Evolutionary conservation across 2,113 vertebrate species (phyloP).

Genomic region (Oostethus manadensis): DNA sequence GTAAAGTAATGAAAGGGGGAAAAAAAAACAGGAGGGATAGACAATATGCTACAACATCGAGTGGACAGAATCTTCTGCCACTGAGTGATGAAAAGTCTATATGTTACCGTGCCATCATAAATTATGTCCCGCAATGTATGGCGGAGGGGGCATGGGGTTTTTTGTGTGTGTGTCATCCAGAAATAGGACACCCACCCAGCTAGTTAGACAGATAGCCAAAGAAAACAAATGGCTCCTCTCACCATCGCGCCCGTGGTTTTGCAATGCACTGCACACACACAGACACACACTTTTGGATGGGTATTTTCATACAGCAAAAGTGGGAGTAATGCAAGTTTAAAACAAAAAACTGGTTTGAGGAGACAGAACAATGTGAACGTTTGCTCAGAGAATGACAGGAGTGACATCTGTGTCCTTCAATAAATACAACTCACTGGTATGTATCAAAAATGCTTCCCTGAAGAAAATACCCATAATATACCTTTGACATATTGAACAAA

Average conservation of each 20-base stretch:
- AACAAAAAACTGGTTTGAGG: background rate
- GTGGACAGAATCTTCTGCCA: constrained; percentile 55
- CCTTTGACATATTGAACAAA: too few relatives aligned
- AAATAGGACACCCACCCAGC: constrained; percentile 69
- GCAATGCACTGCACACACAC: background rate
- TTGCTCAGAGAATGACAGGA: too few relatives aligned
- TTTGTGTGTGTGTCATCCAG: constrained; percentile 59
- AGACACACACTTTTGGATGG: background rate
- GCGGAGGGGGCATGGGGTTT: constrained; percentile 46
- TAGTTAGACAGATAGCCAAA: constrained; percentile 55
- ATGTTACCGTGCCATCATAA: constrained; percentile 67
- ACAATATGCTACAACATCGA: constrained; percentile 43
- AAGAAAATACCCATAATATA: too few relatives aligned
- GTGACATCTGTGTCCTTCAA: too few relatives aligned
- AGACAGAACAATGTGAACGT: too few relatives aligned
- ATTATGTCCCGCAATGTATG: constrained; percentile 66
- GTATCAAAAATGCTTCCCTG: too few relatives aligned
- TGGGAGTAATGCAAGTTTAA: background rate
- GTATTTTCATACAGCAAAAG: background rate
- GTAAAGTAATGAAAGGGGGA: background rate
- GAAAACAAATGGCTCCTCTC: constrained; percentile 63
- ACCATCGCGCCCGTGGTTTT: constrained; percentile 20
- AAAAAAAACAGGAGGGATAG: constrained; percentile 8
- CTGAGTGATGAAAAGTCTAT: constrained; percentile 72
- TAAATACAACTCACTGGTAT: too few relatives aligned